Percentiles rank a stretch among this genome's conserved stretches.
These are phyloP conservation scores for Euplagia quadripunctaria DNA, from an alignment of 2,888 invertebrate species.

Conservation along the genomic window DNA sequence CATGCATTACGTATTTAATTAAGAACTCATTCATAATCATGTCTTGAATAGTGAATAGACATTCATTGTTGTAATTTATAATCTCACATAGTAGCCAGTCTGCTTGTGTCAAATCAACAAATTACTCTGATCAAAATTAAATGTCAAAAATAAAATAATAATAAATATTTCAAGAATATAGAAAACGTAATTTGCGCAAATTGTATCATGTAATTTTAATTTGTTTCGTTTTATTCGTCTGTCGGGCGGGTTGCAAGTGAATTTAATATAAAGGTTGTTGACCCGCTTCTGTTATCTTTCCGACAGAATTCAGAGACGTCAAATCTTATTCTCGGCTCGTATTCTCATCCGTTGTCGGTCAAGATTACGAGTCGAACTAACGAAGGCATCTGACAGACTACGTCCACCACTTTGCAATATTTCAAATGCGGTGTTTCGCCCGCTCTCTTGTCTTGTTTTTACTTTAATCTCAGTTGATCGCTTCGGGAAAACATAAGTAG, in stretches of 20 bases:
- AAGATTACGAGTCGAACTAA: too few relatives aligned
- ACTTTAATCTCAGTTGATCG: too few relatives aligned
- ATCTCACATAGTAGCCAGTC: background rate
- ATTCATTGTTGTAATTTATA: constrained; percentile 4
- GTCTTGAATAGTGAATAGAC: constrained; percentile 3
- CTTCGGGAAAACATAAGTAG: too few relatives aligned
- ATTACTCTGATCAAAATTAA: background rate
- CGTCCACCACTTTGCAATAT: background rate
- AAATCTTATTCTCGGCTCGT: background rate
- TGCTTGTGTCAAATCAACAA: background rate
- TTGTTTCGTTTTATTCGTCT: background rate
- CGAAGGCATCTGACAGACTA: background rate
- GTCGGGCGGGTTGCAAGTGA: background rate
- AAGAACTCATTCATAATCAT: background rate
- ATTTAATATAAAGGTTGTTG: background rate
- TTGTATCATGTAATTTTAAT: background rate
- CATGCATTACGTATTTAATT: constrained; percentile 9
- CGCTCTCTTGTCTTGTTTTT: too few relatives aligned
- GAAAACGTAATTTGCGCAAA: background rate
- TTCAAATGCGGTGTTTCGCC: background rate
- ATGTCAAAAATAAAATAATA: background rate
- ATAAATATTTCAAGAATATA: background rate
- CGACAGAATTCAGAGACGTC: too few relatives aligned
- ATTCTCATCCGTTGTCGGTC: background rate
- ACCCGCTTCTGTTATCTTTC: background rate